Conservation (phyloP, 2,113 vertebrate species). For the Porphyrio hochstetteri region DNA sequence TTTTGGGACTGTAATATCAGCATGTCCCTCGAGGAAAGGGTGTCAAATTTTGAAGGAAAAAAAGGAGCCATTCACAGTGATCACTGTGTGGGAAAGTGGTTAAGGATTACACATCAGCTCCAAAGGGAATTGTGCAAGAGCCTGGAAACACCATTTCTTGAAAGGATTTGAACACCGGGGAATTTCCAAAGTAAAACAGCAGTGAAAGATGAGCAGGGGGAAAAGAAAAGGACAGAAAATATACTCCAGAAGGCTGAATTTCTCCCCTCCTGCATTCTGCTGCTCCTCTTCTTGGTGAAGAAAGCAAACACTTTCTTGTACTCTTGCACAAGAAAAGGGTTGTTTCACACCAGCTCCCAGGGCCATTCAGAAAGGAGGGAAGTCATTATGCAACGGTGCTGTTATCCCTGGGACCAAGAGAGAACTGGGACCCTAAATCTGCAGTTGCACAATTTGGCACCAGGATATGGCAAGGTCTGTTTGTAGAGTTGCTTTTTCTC, state of each 20-base stretch:
- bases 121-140: slow-evolving; percentile 60
- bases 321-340: not conserved
- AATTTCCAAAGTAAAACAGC: slow-evolving; percentile 37
- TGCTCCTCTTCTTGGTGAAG: not conserved
- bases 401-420: not conserved
- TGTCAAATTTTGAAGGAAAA: slow-evolving; percentile 6
- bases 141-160: not conserved
- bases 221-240: not conserved
- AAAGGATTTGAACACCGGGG: not conserved
- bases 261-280: not conserved
- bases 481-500: not conserved
- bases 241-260: not conserved
- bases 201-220: not conserved
- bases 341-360: not conserved
- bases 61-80: not conserved
- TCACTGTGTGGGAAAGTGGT: slow-evolving; percentile 51
- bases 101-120: not conserved
- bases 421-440: not conserved
- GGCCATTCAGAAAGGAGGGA: not conserved
- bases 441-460: not conserved
- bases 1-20: not conserved
- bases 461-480: not conserved
- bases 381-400: not conserved
- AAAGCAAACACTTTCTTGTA: not conserved
- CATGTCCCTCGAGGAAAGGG: not conserved